A percentile compares a stretch with the other conserved stretches of the same genome.
phyloP scores from a whole-genome alignment of 53 echinoderm and acorn worm species.

The Holothuria scabra region DNA sequence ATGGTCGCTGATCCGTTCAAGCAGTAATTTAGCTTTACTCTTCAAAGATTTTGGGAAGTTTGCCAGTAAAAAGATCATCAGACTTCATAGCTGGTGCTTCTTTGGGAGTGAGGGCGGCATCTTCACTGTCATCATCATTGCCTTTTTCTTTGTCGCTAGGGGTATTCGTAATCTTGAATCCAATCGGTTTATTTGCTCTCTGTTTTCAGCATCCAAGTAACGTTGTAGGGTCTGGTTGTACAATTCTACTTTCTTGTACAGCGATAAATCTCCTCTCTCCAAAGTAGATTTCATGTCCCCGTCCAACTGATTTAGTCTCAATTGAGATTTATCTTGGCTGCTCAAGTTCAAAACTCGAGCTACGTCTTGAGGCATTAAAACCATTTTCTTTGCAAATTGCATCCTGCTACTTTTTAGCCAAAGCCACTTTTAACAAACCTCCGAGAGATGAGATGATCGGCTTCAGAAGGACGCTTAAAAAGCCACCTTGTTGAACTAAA shows the following conservation, averaged over 20 bases:
- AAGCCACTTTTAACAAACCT: not conserved
- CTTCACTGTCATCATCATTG: too few species aligned
- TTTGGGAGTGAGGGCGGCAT: not conserved
- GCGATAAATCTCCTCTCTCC: not conserved
- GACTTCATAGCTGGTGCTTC: not conserved
- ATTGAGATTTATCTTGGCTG: not conserved
- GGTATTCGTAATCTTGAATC: too few species aligned
- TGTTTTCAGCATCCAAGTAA: conserved; percentile 5
- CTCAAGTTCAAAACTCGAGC: conserved; percentile 47
- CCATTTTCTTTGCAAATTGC: conserved; percentile 77
- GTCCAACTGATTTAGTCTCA: conserved; percentile 11
- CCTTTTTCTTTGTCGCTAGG: not conserved
- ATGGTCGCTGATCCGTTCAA: not conserved
- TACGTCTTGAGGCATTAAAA: conserved; percentile 68
- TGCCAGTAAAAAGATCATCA: not conserved
- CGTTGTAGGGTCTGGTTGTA: conserved; percentile 52
- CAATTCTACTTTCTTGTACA: conserved; percentile 36
- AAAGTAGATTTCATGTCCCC: conserved; percentile 30
- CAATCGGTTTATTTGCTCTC: too few species aligned
- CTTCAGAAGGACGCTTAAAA: conserved; percentile 53
- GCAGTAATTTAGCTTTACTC: not conserved
- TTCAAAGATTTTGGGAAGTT: not conserved
- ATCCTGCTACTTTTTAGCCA: conserved; percentile 26
- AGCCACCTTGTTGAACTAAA: conserved; percentile 54
- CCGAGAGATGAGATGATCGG: conserved; percentile 46